Evolutionary conservation across 53 echinoderm and acorn worm genomes (phyloP), one percentile per base, ranked within the genome.

Genomic region (Pentamera pediparva): DNA sequence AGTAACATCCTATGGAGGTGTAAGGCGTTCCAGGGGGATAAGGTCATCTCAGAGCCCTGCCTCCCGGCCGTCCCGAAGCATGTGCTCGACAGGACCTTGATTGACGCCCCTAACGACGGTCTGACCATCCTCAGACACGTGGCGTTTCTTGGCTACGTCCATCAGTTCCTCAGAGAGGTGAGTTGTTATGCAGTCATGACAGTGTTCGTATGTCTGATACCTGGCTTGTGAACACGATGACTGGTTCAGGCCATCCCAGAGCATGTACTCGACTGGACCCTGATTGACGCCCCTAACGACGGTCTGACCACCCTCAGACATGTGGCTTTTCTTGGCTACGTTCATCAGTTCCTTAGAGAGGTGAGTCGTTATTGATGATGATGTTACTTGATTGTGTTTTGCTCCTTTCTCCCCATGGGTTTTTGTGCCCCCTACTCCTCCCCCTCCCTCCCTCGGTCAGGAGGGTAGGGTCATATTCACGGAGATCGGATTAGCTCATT

Each of bases 1-100:
- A 84, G 89, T 59, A 89, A 93, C 72, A 76, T 86, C 15, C 73
- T 89, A 22, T 93, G 93, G 93, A 77, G 93, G 26, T 86, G 81
- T 72, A 89, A 81, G 54, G 84, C 93, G 12, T 93, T 89, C 62
- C 59, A 81, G 18, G 59, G 34, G 57, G 63, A 75, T 35, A 78
- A 84, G 33, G 39, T 37, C 11, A 35, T 52, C 51, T 37, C 69
- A 30, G 74, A 77, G 74, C 79, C 89, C 15, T 39, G 76, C 6
- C 61, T 85, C 24, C 81, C 69, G 36, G 79, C 75, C 28, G 79
- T 89, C 33, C 70, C 84, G 17, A 59, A 74, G 36, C 58, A 81
- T 12, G 35, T 65, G 7, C 57, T 89, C 6, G 75, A 89, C 50
- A 48, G 69, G n/a, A 81, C 89, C 1, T 49, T 65, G 33, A 69